Conservation (phyloP, 2,797 vertebrate genomes). For the Phylloscopus collybita region DNA sequence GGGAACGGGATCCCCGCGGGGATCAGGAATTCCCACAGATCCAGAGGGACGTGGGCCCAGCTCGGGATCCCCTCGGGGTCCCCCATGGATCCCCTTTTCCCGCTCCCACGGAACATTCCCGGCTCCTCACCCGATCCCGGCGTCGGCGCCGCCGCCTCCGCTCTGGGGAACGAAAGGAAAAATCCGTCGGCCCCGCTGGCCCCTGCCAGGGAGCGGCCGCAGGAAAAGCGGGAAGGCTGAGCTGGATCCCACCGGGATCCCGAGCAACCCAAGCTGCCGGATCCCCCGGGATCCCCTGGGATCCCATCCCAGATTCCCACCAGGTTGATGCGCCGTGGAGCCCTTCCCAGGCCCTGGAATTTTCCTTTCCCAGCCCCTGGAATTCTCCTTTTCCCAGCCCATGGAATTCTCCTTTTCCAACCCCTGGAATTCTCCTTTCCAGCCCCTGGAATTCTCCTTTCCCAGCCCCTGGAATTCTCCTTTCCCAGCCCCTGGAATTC, state of each 20-base stretch:
- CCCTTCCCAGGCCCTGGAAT: neutral
- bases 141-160: fast-evolving
- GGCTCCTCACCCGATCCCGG: neutral
- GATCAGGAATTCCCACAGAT: neutral
- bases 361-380: too few relatives aligned
- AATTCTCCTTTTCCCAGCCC: neutral
- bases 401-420: too few relatives aligned
- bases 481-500: too few relatives aligned
- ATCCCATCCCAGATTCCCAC: fast-evolving
- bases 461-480: too few relatives aligned
- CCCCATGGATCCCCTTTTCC: neutral
- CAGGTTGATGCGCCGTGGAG: fast-evolving
- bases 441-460: too few relatives aligned
- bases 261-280: neutral
- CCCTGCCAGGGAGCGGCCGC: neutral
- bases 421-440: too few relatives aligned
- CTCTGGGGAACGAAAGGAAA: neutral
- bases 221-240: neutral
- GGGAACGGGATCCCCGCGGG: neutral
- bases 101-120: fast-evolving
- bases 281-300: neutral
- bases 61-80: fast-evolving
- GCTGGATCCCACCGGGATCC: neutral
- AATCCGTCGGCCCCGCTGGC: neutral
- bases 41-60: neutral